Base-by-base conservation (phyloP, 2,797 vertebrate species). In the Chanos chanos region DNA sequence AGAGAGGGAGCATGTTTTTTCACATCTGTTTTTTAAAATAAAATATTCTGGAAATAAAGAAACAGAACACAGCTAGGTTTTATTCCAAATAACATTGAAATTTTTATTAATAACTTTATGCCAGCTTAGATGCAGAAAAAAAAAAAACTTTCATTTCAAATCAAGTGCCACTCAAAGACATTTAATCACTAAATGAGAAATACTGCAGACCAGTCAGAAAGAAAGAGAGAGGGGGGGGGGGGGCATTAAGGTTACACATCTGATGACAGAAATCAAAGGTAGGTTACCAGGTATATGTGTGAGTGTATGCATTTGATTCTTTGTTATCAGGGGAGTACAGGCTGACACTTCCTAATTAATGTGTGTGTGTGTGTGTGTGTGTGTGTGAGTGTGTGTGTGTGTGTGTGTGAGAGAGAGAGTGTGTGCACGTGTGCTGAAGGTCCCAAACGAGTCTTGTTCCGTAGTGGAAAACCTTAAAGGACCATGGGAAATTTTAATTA, bases 91-190 rank as follows among this genome's bases (percentile, higher is more conserved):
- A 82, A 85, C 84, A 84, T 81, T 76, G 75, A 79, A 76, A 68
- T 70, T 82, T 87, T 87, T 86, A 89, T 89, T 89, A 44, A 60
- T 27, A 82, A 82, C 54, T 84, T 33, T 21, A 84, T 85, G 87
- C 83, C 60, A 87, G 74, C 70, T 76, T 77, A 83, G 85, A 86
- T 86, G 86, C 85, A 89, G 82, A 83, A 86, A 83, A 82, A 86
- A 83, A 82, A 77, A 71, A 73, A 27, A 58, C 19, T 37, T 60
- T 71, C 34, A 64, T 71, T 78, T 79, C 65, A 77, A 84, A 82
- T 77, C 82, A 82, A 65, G 61, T 79, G 73, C 66, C 68, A 77
- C 79, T 81, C 50, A 78, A 83, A 83, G 78, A 73, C 82, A 85
- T 80, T 86, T 80, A 77, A 76, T 56, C 49, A 80, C 81, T 81